Percentiles rank a stretch among this genome's conserved stretches.
phyloP scores from a whole-genome alignment of 2,888 invertebrate genomes.

The Bruchidius siliquastri region DNA sequence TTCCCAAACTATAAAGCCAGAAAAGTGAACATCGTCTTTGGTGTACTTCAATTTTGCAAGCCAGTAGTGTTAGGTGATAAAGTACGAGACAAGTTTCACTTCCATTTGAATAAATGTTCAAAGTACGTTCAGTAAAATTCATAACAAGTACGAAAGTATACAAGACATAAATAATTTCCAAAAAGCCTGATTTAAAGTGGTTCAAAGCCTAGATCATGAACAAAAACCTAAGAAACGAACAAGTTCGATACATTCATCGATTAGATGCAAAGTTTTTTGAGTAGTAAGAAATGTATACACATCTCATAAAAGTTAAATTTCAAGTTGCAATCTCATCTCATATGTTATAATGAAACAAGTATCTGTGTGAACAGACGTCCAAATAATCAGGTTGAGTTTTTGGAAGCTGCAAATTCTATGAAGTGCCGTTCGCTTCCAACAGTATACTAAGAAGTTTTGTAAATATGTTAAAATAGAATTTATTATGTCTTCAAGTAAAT shows the following conservation, averaged over 20 bases:
- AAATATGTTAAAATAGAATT: not conserved
- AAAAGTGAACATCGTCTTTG: not conserved
- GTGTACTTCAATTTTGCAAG: not conserved
- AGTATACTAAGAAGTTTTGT: not conserved
- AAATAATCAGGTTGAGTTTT: not conserved
- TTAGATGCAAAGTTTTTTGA: too few relatives aligned
- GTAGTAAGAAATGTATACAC: too few relatives aligned
- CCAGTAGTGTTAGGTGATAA: not conserved
- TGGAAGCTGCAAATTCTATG: not conserved
- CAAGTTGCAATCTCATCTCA: not conserved
- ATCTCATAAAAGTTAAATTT: too few relatives aligned
- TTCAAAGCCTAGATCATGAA: not conserved
- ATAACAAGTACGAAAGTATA: not conserved
- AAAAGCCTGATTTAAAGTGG: not conserved
- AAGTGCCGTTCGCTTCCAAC: not conserved
- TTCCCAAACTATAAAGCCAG: not conserved
- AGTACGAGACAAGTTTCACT: not conserved
- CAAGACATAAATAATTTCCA: not conserved
- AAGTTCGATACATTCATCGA: too few relatives aligned
- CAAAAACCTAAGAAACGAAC: not conserved
- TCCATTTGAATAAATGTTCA: not conserved
- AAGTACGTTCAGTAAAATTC: not conserved
- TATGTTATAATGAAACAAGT: too few relatives aligned
- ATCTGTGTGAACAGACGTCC: too few relatives aligned
- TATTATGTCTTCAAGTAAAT: not conserved